Percentiles rank a stretch among this genome's conserved stretches.
phyloP scores from a whole-genome alignment of 2,888 invertebrate genomes.

The Hirtodrosophila trivittata region DNA sequence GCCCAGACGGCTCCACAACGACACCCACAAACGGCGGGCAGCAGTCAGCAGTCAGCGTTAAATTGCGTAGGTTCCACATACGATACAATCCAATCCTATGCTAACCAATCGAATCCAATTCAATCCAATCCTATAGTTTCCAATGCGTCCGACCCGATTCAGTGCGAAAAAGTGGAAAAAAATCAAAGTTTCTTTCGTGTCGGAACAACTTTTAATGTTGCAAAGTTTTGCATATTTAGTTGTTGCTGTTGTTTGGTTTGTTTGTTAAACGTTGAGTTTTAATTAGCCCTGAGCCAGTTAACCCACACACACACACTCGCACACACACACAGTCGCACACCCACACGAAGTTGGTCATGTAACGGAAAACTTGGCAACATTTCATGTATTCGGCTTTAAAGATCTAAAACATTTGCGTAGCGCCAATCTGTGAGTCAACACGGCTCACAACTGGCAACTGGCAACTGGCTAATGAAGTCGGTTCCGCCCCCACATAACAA shows the following conservation, averaged over 20 bases:
- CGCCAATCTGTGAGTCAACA: constrained; percentile 30
- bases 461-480: constrained; percentile 49
- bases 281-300: constrained; percentile 80
- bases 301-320: constrained; percentile 43
- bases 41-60: too few relatives aligned
- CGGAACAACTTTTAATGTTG: constrained; percentile 49
- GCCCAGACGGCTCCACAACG: constrained; percentile 5
- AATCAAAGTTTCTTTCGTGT: constrained; percentile 33
- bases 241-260: too few relatives aligned
- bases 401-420: constrained; percentile 19
- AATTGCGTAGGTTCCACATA: constrained; percentile 33
- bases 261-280: constrained; percentile 47
- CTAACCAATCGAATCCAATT: constrained; percentile 17
- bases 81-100: constrained; percentile 1
- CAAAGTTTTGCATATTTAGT: constrained; percentile 48
- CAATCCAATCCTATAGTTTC: too few relatives aligned
- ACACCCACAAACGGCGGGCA: constrained; percentile 40
- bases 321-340: constrained; percentile 17
- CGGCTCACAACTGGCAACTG: background rate
- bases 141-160: too few relatives aligned
- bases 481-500: constrained; percentile 30
- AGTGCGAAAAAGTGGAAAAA: too few relatives aligned
- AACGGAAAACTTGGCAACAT: constrained; percentile 65
- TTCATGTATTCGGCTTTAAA: constrained; percentile 31
- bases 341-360: constrained; percentile 34